phyloP scores from a whole-genome alignment of 2,888 invertebrate species.

The Chymomyza caudatula region DNA sequence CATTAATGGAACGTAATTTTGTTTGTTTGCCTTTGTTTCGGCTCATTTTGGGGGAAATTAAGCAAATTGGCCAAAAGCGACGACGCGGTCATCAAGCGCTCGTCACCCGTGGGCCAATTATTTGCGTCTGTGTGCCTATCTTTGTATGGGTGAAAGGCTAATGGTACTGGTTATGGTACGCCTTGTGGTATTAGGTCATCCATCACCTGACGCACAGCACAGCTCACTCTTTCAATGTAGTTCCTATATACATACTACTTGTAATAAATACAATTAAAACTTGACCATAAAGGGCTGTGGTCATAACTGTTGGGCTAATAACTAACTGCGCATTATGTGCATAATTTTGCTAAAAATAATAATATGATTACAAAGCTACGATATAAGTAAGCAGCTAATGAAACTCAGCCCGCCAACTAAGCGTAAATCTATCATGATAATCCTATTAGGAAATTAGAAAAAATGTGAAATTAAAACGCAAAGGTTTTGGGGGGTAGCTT shows the following conservation, averaged over 20 bases:
- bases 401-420: not conserved
- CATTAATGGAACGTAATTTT: constrained; percentile 49
- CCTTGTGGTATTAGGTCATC: not conserved
- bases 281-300: not conserved
- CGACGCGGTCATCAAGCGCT: not conserved
- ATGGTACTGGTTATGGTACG: not conserved
- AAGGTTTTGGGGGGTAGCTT: too few species aligned
- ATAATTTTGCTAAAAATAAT: not conserved
- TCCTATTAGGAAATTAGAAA: not conserved
- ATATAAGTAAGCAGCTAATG: not conserved
- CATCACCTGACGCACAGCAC: not conserved
- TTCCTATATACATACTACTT: not conserved
- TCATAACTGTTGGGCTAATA: not conserved
- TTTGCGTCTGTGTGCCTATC: not conserved
- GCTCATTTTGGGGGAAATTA: constrained; percentile 8
- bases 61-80: constrained; percentile 10
- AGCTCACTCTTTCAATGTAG: not conserved
- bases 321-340: not conserved
- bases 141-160: not conserved
- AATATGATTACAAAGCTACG: not conserved
- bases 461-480: too few species aligned
- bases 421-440: not conserved
- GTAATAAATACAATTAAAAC: not conserved
- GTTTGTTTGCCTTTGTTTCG: not conserved
- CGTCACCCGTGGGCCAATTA: not conserved